phyloP scores from a whole-genome alignment of 2,113 vertebrate species.

The Corythornis cristatus region DNA sequence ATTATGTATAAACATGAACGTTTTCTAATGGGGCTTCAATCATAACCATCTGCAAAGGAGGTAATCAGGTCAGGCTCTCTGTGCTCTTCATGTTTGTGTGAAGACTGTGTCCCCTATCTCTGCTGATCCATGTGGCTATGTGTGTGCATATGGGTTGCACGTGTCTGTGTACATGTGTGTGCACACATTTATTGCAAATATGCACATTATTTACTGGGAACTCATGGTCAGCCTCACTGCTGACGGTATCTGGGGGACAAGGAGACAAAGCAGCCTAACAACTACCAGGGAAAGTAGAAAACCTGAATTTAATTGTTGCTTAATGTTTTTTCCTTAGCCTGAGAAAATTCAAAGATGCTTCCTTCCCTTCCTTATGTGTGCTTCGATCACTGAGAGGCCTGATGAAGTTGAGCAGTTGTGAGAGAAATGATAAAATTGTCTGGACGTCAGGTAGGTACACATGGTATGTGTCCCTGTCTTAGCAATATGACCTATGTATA shows the following conservation, averaged over 20 bases:
- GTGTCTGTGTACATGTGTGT: too few species aligned
- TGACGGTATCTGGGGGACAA: neutral
- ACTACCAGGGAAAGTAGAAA: neutral
- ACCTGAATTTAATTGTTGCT: neutral
- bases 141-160: neutral
- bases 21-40: neutral
- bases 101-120: neutral
- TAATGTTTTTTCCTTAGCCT: neutral
- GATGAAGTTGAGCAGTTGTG: neutral
- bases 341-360: neutral
- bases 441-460: neutral
- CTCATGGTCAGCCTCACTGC: neutral
- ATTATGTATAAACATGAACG: neutral
- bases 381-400: neutral
- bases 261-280: neutral
- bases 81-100: neutral
- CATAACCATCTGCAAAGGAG: neutral
- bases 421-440: neutral
- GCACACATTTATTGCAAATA: neutral
- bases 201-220: neutral
- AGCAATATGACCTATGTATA: neutral
- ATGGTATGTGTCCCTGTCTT: neutral
- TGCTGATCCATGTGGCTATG: rapidly evolving
- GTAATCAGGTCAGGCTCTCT: neutral
- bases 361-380: neutral